Evolutionary conservation across 2,888 invertebrate genomes (phyloP).

Genomic region (Trichacis sp.): DNA sequence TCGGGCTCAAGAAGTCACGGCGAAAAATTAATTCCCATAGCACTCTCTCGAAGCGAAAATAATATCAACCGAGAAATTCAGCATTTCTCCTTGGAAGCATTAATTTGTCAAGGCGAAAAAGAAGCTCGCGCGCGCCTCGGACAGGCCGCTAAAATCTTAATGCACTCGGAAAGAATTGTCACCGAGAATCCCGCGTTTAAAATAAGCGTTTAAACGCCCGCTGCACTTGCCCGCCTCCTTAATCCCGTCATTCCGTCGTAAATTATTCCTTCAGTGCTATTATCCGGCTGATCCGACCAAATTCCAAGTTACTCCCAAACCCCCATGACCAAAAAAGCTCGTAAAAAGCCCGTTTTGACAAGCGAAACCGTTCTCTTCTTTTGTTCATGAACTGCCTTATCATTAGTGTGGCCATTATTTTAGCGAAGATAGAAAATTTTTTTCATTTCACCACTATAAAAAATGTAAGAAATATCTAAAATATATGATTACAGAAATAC

Average conservation of each 20-base stretch:
- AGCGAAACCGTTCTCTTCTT: no score
- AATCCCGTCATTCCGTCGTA: constrained; percentile 41
- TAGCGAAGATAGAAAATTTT: no score
- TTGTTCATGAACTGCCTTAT: no score
- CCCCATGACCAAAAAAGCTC: constrained; percentile 19
- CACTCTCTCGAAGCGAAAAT: constrained; percentile 29
- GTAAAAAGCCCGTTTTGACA: constrained; percentile 28
- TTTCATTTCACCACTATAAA: no score
- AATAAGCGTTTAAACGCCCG: constrained; percentile 40
- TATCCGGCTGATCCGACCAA: constrained; percentile 36
- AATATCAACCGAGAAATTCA: constrained; percentile 33
- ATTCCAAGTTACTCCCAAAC: constrained; percentile 21
- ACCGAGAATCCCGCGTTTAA: constrained; percentile 37
- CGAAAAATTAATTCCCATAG: constrained; percentile 29
- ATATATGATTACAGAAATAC: no score
- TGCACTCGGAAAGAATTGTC: constrained; percentile 44
- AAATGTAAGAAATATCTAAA: no score
- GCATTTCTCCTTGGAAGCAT: constrained; percentile 32
- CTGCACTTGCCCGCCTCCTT: constrained; percentile 35
- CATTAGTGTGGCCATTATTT: no score
- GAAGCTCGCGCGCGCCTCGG: constrained; percentile 24
- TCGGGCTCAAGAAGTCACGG: constrained; percentile 1
- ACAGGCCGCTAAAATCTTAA: constrained; percentile 43
- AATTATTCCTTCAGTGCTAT: constrained; percentile 43
- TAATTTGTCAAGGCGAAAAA: constrained; percentile 38